These are phyloP conservation scores for Battus philenor DNA, from an alignment of 1,140 invertebrate species.

Conservation along the genomic window DNA sequence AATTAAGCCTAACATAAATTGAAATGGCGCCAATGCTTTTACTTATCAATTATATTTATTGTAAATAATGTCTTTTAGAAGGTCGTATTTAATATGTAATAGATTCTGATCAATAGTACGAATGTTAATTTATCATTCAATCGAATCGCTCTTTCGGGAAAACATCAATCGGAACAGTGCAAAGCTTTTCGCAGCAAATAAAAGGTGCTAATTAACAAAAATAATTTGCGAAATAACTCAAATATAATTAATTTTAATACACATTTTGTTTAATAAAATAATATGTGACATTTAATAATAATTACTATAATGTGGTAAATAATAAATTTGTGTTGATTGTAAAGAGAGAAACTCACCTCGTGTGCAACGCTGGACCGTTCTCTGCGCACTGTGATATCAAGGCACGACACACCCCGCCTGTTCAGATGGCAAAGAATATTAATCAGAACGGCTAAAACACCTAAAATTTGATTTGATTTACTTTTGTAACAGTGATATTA, in stretches of 20 bases:
- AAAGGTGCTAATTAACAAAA: no score
- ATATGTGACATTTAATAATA: not conserved
- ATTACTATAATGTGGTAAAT: not conserved
- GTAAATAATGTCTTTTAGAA: no score
- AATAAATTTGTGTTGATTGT: not conserved
- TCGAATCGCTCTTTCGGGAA: not conserved
- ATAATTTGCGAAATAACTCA: no score
- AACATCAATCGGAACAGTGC: not conserved
- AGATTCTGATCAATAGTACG: no score
- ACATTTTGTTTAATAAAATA: not conserved
- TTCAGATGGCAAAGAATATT: conserved; percentile 14
- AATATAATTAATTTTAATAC: no score
- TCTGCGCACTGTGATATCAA: conserved; percentile 49
- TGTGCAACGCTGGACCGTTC: conserved; percentile 32
- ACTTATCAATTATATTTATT: no score
- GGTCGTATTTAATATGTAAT: no score
- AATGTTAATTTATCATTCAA: not conserved
- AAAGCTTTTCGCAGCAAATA: no score
- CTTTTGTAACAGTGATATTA: no score
- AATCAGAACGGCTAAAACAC: not conserved
- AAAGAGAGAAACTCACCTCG: conserved; percentile 30
- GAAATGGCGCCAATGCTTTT: no score
- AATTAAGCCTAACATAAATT: no score
- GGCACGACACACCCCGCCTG: conserved; percentile 28
- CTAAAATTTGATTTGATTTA: no score